A percentile compares a stretch with the other conserved stretches of the same genome.
These are phyloP conservation scores for Mastomys natalensis DNA, from an alignment of 2,113 vertebrate genomes.

Conservation along the genomic window DNA sequence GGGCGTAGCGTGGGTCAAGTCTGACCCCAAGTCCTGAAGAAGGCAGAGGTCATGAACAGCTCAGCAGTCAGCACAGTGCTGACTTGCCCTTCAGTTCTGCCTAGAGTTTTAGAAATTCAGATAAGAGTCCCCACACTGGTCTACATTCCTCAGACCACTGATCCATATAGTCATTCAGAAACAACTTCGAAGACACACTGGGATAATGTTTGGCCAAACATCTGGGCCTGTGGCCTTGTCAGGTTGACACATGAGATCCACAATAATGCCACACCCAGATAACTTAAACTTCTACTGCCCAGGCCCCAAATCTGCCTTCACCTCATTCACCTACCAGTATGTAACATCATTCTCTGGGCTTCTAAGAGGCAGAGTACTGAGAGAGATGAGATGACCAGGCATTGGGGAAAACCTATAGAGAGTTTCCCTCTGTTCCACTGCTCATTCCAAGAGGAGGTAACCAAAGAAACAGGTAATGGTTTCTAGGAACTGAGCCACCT, in stretches of 20 bases:
- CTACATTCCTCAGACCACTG: too few relatives aligned
- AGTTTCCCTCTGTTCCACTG: neutral
- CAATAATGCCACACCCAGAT: neutral
- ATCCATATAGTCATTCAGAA: neutral
- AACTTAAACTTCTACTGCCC: neutral
- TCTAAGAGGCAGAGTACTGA: neutral
- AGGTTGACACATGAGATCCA: neutral
- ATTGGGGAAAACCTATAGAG: neutral
- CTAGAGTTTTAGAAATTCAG: neutral
- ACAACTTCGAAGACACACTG: too few relatives aligned
- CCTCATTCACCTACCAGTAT: neutral
- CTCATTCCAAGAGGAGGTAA: neutral
- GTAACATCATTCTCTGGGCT: neutral
- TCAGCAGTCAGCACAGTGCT: neutral
- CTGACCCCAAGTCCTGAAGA: neutral
- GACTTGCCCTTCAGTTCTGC: neutral
- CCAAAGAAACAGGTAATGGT: neutral
- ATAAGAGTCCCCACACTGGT: neutral
- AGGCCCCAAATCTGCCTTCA: neutral
- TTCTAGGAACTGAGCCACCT: too few relatives aligned
- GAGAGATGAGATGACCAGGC: neutral
- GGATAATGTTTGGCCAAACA: neutral
- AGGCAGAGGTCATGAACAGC: neutral
- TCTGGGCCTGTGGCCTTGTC: neutral
- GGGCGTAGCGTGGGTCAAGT: neutral